Evolutionary conservation across 2,797 vertebrate genomes (phyloP), one percentile per base, ranked within the genome.

Genomic region (Urophycis tenuis): DNA sequence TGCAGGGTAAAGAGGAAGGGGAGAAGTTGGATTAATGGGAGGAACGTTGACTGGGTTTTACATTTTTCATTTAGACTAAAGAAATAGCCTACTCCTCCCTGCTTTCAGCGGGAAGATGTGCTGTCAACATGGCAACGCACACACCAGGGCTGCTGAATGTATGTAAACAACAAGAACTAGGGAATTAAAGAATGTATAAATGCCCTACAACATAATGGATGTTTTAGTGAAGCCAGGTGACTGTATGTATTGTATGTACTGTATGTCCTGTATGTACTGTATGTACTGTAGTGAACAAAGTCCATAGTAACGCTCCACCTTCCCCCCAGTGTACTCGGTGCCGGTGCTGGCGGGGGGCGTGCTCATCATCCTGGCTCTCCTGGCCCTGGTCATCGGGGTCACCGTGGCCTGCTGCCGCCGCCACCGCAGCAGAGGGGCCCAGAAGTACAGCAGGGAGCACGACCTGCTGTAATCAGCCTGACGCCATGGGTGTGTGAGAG

Each of bases 361-460:
- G 79, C 73, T 92, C 0, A 34, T 91, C 60, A 81, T 92, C 72
- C 39, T 94, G 1, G 79, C 90, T 6, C 70, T 93, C 30, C 74
- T 94, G 8, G 79, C 85, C 49, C 36, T 90, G 1, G n/a, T 92
- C 73, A 60, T 94, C 2, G 36, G 87, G 3, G 77, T 94, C 4
- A 73, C 85, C 0, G 88, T 96, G 75, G 72, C 92, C 73, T 91
- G 94, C 82, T 93, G 83, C 89, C 95, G 90, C 84, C 86, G 87
- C 77, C 86, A 87, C 77, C 91, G 79, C 83, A 90, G 83, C 34
- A 90, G 81, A 33, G 30, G 8, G 29, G 60, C 39, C 31, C 2
- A 22, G 3, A 75, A 70, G 0, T 81, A 19, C 6, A 9, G 32
- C 8, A 92, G 92, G 77, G 92, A 94, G 76, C 85, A 53, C 25